Evolutionary conservation across 2,797 vertebrate species (phyloP).

Genomic region (Melanotaenia boesemani): DNA sequence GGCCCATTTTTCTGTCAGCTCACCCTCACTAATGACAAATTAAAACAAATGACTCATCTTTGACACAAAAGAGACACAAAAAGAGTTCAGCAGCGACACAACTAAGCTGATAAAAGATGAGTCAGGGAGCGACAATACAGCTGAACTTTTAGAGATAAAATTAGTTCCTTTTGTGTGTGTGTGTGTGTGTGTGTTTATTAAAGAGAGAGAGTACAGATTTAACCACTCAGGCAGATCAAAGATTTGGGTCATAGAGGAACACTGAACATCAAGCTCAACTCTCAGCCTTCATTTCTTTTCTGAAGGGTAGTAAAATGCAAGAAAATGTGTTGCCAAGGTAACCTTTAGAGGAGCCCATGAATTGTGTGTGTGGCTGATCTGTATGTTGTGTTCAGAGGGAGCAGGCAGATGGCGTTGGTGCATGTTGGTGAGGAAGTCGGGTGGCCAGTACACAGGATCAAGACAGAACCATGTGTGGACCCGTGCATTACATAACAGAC

Average conservation of each 20-base stretch:
- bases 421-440: slow-evolving; percentile 13
- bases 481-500: slow-evolving; percentile 34
- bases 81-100: slow-evolving; percentile 19
- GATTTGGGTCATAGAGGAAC: slow-evolving; percentile 37
- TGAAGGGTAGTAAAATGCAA: background rate
- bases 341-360: slow-evolving; percentile 25
- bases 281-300: slow-evolving; percentile 3
- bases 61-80: slow-evolving; percentile 48
- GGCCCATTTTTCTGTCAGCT: slow-evolving; percentile 26
- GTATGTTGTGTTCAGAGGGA: slow-evolving; percentile 25
- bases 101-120: slow-evolving; percentile 54
- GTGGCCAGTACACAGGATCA: slow-evolving; percentile 9
- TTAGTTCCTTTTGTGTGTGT: slow-evolving; percentile 1
- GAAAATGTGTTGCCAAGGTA: slow-evolving; percentile 61
- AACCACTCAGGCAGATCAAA: slow-evolving; percentile 11
- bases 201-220: slow-evolving; percentile 12
- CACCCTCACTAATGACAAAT: slow-evolving; percentile 20
- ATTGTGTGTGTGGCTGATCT: slow-evolving; percentile 14
- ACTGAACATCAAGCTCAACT: background rate
- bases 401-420: slow-evolving; percentile 53
- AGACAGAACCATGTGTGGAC: slow-evolving; percentile 9
- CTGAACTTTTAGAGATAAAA: slow-evolving; percentile 42
- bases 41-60: slow-evolving; percentile 54
- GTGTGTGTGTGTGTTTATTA: background rate
- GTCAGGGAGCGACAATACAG: slow-evolving; percentile 56